These are phyloP conservation scores for Anoura caudifer DNA, from an alignment of 2,113 vertebrate genomes.

Conservation along the genomic window DNA sequence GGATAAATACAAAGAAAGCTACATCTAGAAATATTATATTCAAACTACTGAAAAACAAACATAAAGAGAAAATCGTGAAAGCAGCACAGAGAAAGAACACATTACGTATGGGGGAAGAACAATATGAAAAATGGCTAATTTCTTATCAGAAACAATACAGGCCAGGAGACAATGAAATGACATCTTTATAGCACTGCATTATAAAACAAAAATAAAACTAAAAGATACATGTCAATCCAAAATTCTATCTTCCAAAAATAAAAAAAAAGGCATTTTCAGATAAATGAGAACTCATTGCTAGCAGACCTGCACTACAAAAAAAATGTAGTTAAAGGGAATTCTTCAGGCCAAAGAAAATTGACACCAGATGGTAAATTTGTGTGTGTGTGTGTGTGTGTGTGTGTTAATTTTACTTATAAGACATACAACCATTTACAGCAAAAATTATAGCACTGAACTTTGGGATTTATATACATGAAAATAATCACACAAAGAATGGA, in stretches of 20 bases:
- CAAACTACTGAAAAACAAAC: background rate
- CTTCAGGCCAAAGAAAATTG: conserved; percentile 27
- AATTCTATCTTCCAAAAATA: conserved; percentile 18
- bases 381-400: background rate
- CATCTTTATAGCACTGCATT: background rate
- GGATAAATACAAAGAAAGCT: background rate
- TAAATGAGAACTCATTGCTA: background rate
- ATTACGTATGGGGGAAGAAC: background rate
- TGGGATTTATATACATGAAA: background rate
- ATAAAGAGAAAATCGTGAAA: too few relatives aligned
- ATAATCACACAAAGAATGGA: background rate
- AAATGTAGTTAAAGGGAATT: background rate
- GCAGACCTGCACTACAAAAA: background rate
- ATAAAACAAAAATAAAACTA: background rate
- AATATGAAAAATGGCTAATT: background rate
- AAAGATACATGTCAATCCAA: background rate
- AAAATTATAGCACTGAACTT: background rate
- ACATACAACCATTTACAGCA: conserved; percentile 12
- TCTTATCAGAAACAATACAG: background rate
- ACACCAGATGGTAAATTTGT: background rate
- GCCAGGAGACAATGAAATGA: background rate
- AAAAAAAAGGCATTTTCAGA: background rate
- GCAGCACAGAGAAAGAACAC: background rate
- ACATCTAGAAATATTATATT: background rate
- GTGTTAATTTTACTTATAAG: conserved; percentile 24